Conservation (phyloP, 2,888 invertebrate species). For the Drosophila flavopinicola region DNA sequence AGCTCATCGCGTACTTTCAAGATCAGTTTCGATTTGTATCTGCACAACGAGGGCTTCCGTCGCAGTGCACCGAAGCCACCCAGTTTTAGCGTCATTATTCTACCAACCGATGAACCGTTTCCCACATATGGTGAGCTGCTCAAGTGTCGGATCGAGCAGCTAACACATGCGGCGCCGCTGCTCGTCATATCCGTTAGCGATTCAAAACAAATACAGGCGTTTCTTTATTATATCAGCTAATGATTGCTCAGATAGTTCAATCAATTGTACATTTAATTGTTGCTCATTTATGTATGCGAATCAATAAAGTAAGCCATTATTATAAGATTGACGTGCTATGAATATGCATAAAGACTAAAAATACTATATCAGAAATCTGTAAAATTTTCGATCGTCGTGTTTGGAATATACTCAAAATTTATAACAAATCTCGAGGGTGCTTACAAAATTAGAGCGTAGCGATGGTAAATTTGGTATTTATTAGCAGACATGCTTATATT, state of each 20-base stretch:
- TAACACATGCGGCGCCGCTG: conserved; percentile 66
- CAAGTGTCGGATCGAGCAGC: conserved; percentile 64
- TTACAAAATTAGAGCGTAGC: no score
- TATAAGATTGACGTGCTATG: conserved; percentile 22
- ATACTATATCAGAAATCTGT: conserved; percentile 10
- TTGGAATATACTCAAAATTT: not conserved
- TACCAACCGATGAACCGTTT: conserved; percentile 68
- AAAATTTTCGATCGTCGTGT: not conserved
- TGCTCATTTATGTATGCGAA: conserved; percentile 22
- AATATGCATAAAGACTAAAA: not conserved
- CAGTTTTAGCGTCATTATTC: conserved; percentile 74
- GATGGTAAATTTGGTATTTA: conserved; percentile 16
- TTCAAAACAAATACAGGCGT: conserved; percentile 83
- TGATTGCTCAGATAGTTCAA: conserved; percentile 27
- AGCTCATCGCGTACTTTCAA: conserved; percentile 32
- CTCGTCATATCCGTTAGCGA: conserved; percentile 82
- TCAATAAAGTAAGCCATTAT: conserved; percentile 22
- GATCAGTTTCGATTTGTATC: conserved; percentile 81
- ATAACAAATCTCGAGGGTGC: not conserved
- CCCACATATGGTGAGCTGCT: conserved; percentile 76
- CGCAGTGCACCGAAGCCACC: conserved; percentile 77
- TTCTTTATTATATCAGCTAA: conserved; percentile 82
- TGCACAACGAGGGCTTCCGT: conserved; percentile 76
- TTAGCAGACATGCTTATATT: not conserved
- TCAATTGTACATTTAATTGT: conserved; percentile 34